Percentiles rank a stretch among this genome's conserved stretches.
Conservation (phyloP, 2,888 invertebrate species). For the Nasonovia ribisnigri region DNA sequence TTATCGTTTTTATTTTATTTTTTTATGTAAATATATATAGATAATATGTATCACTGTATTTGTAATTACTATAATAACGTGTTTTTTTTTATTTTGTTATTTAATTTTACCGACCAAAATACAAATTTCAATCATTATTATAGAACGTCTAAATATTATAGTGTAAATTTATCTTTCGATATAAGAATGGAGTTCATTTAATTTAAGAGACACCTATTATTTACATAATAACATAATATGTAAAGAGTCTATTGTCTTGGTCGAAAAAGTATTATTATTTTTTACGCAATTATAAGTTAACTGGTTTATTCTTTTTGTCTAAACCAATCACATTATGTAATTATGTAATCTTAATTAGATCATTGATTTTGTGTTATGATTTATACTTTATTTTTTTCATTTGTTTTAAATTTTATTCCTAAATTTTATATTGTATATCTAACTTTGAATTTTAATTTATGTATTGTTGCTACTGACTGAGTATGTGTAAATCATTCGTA, state of each 20-base stretch:
- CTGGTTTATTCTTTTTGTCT: slow-evolving; percentile 22
- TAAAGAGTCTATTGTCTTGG: slow-evolving; percentile 33
- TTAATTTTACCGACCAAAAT: slow-evolving; percentile 59
- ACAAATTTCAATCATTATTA: slow-evolving; percentile 55
- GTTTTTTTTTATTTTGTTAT: slow-evolving; percentile 56
- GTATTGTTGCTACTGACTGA: slow-evolving; percentile 65
- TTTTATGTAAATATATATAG: slow-evolving; percentile 46
- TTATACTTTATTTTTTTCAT: slow-evolving; percentile 55
- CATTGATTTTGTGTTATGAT: slow-evolving; percentile 62
- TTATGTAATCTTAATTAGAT: slow-evolving; percentile 50
- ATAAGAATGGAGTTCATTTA: slow-evolving; percentile 40
- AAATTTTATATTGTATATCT: slow-evolving; percentile 62
- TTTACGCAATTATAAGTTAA: slow-evolving; percentile 52
- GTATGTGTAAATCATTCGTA: slow-evolving; percentile 64
- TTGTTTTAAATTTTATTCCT: slow-evolving; percentile 65
- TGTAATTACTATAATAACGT: slow-evolving; percentile 36
- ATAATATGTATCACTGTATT: background rate
- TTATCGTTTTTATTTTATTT: slow-evolving; percentile 43
- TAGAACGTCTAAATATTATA: slow-evolving; percentile 20
- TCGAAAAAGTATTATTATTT: slow-evolving; percentile 62
- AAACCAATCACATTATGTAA: slow-evolving; percentile 37
- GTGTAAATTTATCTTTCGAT: slow-evolving; percentile 49
- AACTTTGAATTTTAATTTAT: slow-evolving; percentile 61
- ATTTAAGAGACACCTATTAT: slow-evolving; percentile 35
- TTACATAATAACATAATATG: slow-evolving; percentile 39